Conservation (phyloP, 1,140 invertebrate species). For the Arctopsyche grandis region DNA sequence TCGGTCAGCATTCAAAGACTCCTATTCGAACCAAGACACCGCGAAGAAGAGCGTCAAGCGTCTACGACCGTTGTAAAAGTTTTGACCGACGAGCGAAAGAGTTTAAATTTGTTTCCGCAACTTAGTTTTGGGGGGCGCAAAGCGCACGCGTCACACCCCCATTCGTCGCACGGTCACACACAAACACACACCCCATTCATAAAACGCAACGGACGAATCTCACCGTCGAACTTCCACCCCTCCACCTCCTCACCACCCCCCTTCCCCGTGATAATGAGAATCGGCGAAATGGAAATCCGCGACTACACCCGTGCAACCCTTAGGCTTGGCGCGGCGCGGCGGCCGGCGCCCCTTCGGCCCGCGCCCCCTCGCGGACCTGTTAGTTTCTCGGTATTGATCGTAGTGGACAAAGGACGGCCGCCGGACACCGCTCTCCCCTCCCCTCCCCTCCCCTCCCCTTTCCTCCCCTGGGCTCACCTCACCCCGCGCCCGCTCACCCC, state of each 20-base stretch:
- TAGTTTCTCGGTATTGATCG: slow-evolving; percentile 56
- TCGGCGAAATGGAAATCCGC: slow-evolving; percentile 8
- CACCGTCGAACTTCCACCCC: no score
- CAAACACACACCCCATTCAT: no score
- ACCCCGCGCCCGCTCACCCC: not conserved
- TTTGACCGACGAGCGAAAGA: not conserved
- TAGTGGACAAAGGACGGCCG: slow-evolving; percentile 55
- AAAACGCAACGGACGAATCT: no score
- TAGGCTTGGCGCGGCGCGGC: slow-evolving; percentile 58
- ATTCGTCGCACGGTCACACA: no score
- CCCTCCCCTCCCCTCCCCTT: not conserved
- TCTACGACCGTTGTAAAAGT: no score
- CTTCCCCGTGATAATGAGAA: no score
- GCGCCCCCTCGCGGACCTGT: slow-evolving; percentile 56
- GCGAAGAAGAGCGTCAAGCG: no score
- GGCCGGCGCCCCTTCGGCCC: slow-evolving; percentile 57
- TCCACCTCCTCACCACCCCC: no score
- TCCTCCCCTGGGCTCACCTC: not conserved
- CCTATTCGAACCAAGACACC: no score
- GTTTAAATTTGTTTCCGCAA: not conserved
- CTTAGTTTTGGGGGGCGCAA: not conserved
- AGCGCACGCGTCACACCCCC: no score
- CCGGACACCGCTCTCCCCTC: slow-evolving; percentile 46
- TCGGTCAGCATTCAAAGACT: no score
- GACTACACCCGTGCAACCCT: slow-evolving; percentile 52